Base-by-base conservation (phyloP, 2,113 vertebrate genomes). In the Seriola dumerili region DNA sequence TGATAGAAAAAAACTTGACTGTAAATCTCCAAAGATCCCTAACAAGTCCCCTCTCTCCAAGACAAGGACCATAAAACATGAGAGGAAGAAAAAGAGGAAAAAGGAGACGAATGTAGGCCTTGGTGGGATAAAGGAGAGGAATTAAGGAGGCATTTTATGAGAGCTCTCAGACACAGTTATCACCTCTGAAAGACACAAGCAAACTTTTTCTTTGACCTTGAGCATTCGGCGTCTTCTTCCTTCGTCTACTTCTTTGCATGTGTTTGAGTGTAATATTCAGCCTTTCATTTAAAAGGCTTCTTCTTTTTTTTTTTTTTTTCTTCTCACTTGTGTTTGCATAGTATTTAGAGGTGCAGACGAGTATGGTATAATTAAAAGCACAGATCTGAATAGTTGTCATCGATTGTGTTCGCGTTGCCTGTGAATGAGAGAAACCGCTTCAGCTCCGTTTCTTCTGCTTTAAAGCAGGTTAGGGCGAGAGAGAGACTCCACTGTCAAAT, bases 31-130 rank as follows among this genome's bases (percentile, higher is more conserved):
- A 73, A 85, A 91, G 90, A 94, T 93, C 92, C 88, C 86, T 85
- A 91, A 92, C 92, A 91, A 91, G 89, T 93, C 90, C 86, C 89
- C 71, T 84, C 85, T 90, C 89, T 72, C 80, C 57, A 65, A 89
- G 91, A 94, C 91, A 94, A 92, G 93, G 91, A 81, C 85, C 92
- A 92, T 94, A 92, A 94, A 94, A 92, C 89, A 94, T 79, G 62
- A 91, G 80, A 65, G 55, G 71, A 62, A 44, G 83, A 61, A 80
- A 83, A 81, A 64, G 81, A 66, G 74, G 75, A 78, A 87, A 89
- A 76, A 59, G 75, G 67, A 85, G 85, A 78, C n/a, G 2, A 67
- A 84, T 62, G 78, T 65, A 78, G 87, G 89, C 87, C 88, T 92
- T 89, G 79, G 90, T 85, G 90, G 89, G 87, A 92, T 92, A 86